phyloP scores from a whole-genome alignment of 2,888 invertebrate genomes.

The Ochropleura plecta region DNA sequence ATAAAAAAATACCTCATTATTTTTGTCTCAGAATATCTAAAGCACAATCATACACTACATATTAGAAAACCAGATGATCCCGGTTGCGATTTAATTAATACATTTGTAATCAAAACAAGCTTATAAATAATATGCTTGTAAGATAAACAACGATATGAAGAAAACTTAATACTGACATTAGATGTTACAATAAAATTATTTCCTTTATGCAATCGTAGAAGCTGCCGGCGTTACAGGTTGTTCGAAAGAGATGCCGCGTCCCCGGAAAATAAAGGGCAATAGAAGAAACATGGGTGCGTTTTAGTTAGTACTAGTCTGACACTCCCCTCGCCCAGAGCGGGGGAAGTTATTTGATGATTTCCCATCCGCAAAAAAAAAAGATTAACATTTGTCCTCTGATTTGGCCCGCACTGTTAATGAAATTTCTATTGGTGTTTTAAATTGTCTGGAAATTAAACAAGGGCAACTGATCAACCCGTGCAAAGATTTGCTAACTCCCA shows the following conservation, averaged over 20 bases:
- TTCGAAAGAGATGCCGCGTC: no score
- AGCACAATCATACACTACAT: not conserved
- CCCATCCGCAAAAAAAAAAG: no score
- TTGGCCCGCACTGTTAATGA: no score
- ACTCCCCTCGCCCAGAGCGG: no score
- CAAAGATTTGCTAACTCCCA: not conserved
- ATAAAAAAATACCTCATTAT: no score
- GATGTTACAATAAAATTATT: not conserved
- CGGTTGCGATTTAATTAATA: conserved; percentile 12
- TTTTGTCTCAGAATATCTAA: no score
- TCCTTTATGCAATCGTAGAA: not conserved
- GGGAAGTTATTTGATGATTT: no score
- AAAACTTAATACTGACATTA: not conserved
- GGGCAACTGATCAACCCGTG: not conserved
- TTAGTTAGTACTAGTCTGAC: no score
- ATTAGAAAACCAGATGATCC: not conserved
- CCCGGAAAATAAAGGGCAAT: no score
- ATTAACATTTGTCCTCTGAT: no score
- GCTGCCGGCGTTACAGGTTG: no score
- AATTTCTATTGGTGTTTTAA: not conserved
- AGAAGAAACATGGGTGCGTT: no score
- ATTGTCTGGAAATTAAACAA: not conserved
- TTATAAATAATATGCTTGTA: conserved; percentile 16
- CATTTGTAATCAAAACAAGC: conserved; percentile 36
- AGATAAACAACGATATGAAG: not conserved